Evolutionary conservation across 2,888 invertebrate species (phyloP).

Genomic region (Oscheius myriophilus): DNA sequence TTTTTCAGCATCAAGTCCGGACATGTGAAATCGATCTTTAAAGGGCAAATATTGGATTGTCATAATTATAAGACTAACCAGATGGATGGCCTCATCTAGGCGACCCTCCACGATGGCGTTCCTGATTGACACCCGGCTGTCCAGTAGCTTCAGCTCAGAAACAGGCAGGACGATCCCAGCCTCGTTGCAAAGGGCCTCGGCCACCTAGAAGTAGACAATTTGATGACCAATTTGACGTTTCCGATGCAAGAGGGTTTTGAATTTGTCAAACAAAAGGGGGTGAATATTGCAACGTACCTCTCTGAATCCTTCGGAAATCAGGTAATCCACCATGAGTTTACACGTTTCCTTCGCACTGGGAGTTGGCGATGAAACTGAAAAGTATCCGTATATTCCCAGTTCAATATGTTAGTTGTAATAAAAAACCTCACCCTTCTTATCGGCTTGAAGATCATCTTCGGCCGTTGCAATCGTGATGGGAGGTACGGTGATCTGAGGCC

Average conservation of each 20-base stretch:
- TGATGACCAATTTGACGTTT: too few relatives aligned
- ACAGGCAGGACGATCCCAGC: conserved; percentile 10
- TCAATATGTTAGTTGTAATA: too few relatives aligned
- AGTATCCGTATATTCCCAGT: too few relatives aligned
- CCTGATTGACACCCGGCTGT: conserved; percentile 13
- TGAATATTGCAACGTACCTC: conserved; percentile 2
- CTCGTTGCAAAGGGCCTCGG: conserved; percentile 13
- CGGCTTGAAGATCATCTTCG: background rate
- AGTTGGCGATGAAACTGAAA: background rate
- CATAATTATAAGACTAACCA: conserved; percentile 9
- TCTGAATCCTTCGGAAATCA: conserved; percentile 28
- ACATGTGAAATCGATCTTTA: conserved; percentile 6
- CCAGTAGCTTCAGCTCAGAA: conserved; percentile 9
- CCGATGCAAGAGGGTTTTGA: too few relatives aligned
- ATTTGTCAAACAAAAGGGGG: background rate
- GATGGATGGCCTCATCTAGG: conserved; percentile 7
- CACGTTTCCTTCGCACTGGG: conserved; percentile 15
- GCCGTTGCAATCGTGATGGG: background rate
- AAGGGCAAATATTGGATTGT: too few relatives aligned
- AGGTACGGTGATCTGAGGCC: background rate
- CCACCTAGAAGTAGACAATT: background rate
- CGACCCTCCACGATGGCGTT: conserved; percentile 17
- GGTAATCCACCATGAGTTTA: conserved; percentile 23
- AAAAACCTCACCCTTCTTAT: background rate
- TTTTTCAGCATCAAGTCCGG: conserved; percentile 17